Conservation (phyloP, 1,140 invertebrate species). For the Drosophila ficusphila region DNA sequence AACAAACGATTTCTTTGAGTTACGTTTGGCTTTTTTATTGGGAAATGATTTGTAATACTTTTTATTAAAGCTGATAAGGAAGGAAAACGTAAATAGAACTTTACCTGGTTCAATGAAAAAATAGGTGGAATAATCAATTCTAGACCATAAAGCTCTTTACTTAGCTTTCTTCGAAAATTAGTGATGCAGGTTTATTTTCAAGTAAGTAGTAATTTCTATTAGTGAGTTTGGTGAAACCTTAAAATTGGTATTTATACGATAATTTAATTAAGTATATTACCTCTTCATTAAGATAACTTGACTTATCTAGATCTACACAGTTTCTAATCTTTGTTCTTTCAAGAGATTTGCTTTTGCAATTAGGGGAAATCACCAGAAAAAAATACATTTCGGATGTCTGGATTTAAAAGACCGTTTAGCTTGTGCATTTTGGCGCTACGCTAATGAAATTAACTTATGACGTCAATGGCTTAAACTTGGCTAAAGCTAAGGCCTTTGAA, state of each 20-base stretch:
- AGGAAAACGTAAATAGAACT: neutral
- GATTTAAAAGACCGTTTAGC: constrained; percentile 20
- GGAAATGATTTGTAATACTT: neutral
- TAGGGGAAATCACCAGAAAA: constrained; percentile 19
- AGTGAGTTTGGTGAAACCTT: neutral
- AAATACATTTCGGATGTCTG: neutral
- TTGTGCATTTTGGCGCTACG: constrained; percentile 48
- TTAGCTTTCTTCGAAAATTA: neutral
- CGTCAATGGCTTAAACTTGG: constrained; percentile 56
- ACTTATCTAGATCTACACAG: neutral
- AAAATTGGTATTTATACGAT: neutral
- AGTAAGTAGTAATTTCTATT: neutral
- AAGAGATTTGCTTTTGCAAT: constrained; percentile 10
- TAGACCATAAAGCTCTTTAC: neutral
- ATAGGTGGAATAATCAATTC: neutral
- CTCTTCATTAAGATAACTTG: neutral
- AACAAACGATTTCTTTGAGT: constrained; percentile 14
- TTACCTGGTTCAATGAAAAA: neutral
- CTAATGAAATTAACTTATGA: constrained; percentile 61
- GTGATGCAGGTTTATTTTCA: neutral
- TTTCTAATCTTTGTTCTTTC: neutral
- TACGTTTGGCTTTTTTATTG: neutral
- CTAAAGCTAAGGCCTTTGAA: constrained; percentile 23
- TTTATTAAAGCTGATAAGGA: constrained; percentile 7
- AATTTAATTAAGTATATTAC: neutral